Evolutionary conservation across 2,797 vertebrate species (phyloP).

Genomic region (Melanogrammus aeglefinus): DNA sequence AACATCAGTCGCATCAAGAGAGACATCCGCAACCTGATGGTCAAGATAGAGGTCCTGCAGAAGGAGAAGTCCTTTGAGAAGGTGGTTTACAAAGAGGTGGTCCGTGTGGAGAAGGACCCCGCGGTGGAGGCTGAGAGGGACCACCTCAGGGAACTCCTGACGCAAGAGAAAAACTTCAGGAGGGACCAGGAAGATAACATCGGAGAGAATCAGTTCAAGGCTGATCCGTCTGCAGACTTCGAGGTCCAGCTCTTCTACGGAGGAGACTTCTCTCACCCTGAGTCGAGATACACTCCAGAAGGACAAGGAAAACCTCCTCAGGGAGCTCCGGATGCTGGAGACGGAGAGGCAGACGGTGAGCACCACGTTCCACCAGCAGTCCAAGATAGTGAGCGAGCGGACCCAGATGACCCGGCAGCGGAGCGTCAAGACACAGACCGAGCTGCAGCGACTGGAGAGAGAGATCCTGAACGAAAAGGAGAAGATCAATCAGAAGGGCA

Average conservation of each 20-base stretch:
- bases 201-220: conserved; percentile 71
- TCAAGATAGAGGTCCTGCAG: conserved; percentile 80
- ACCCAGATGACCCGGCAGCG: conserved; percentile 78
- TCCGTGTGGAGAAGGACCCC: conserved; percentile 89
- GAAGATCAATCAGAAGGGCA: conserved; percentile 80
- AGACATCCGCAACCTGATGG: conserved; percentile 79
- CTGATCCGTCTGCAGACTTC: conserved; percentile 74
- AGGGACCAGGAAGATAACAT: conserved; percentile 77
- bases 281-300: conserved; percentile 68
- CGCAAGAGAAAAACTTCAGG: conserved; percentile 77
- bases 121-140: conserved; percentile 80
- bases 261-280: conserved; percentile 73
- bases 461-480: conserved; percentile 87
- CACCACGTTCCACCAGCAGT: conserved; percentile 81
- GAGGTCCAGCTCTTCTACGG: conserved; percentile 70
- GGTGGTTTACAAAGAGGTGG: conserved; percentile 91
- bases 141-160: conserved; percentile 77
- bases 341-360: conserved; percentile 76
- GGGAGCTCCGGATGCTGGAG: conserved; percentile 76
- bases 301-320: conserved; percentile 77
- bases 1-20: conserved; percentile 76
- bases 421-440: conserved; percentile 77
- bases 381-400: conserved; percentile 79
- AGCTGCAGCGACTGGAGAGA: conserved; percentile 79
- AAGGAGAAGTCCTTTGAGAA: conserved; percentile 88